phyloP scores from a whole-genome alignment of 2,888 invertebrate genomes.

The Diaprepes abbreviatus region DNA sequence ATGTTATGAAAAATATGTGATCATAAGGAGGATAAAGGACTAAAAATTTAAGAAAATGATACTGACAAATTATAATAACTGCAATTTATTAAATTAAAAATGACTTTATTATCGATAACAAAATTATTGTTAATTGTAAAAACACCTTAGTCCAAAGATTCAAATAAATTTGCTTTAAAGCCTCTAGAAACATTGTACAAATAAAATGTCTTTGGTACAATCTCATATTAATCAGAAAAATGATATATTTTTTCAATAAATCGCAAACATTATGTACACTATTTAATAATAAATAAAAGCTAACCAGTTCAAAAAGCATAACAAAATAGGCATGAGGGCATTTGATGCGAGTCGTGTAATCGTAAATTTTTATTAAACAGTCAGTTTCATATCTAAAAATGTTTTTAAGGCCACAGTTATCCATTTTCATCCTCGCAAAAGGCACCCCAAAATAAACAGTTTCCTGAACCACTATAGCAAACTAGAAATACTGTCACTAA shows the following conservation, averaged over 20 bases:
- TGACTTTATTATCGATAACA: conserved; percentile 5
- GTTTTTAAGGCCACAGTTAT: conserved; percentile 48
- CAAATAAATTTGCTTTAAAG: conserved; percentile 2
- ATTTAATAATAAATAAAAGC: conserved; percentile 33
- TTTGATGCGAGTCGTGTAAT: not conserved
- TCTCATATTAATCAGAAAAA: conserved; percentile 13
- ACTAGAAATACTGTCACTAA: conserved; percentile 92
- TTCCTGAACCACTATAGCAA: conserved; percentile 96
- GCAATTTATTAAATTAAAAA: not conserved
- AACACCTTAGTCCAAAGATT: conserved; percentile 3
- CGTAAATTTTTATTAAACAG: conserved; percentile 14
- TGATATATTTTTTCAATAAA: not conserved
- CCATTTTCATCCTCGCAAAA: conserved; percentile 79
- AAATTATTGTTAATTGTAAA: conserved; percentile 5
- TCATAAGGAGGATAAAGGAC: too few species aligned
- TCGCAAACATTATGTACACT: conserved; percentile 25
- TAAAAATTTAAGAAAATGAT: too few species aligned
- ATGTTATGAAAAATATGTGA: too few species aligned
- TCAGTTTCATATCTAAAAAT: conserved; percentile 38
- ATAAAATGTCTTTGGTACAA: conserved; percentile 25
- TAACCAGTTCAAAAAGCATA: conserved; percentile 28
- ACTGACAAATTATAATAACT: too few species aligned
- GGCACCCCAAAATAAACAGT: conserved; percentile 92
- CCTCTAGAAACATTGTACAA: conserved; percentile 20
- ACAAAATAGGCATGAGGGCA: conserved; percentile 20